Evolutionary conservation across 2,888 invertebrate genomes (phyloP), one percentile per base, ranked within the genome.

Genomic region (Mamestra brassicae): DNA sequence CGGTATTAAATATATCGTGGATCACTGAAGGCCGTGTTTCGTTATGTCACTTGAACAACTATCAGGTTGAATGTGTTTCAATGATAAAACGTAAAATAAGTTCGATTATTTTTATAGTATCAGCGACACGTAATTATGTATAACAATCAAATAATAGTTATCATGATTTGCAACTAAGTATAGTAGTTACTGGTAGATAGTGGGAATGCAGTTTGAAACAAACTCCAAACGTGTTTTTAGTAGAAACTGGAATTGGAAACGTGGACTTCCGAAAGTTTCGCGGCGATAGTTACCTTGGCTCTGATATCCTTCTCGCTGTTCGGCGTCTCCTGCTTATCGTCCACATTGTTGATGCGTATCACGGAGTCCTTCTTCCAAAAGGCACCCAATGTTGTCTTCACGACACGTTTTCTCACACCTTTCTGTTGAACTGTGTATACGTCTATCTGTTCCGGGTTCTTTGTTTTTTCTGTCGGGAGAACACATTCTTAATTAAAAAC

Each of bases 261-360:
- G 86, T 90, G 87, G 81, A 84, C 84, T 80, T 77, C 87, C 83
- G 79, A 76, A 81, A 83, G 80, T 83, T 82, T 88, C 83, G 72
- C 85, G 83, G 74, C 58, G 79, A 68, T 87, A 81, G 80, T 93
- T 95, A 97, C 97, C 97, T 98, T 98, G 89, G 97, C 97, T 92
- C 97, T 96, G 89, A 98, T 97, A 92, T 97, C 97, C 92, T 97
- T 97, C 88, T 97, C 97, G 85, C 92, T 96, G 93, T 98, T 97
- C 57, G 97, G 97, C 67, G 97, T 95, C 91, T 97, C 97, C 89
- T 97, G 97, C 90, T 97, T 97, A 93, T 98, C 98, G 86, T 97
- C 97, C 89, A 97, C 97, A 90, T 98, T 98, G 93, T 98, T 98
- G 90, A 98, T 98, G 86, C 98, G 97, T 90, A 98, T 97, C 88